These are phyloP conservation scores for Lucinisca nassula DNA, from an alignment of 2,888 invertebrate species.

Conservation along the genomic window DNA sequence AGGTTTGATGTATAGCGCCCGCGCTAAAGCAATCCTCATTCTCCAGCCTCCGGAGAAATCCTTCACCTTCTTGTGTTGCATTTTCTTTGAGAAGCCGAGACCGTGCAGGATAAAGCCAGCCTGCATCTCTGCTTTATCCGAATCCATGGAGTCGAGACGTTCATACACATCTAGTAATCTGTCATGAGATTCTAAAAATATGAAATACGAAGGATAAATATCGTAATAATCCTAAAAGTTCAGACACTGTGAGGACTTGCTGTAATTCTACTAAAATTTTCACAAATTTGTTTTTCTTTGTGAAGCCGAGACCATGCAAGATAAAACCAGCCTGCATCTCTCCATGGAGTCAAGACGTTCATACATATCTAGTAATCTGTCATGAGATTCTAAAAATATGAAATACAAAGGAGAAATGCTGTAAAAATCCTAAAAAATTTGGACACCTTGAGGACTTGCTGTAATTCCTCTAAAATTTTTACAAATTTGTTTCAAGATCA, in stretches of 20 bases:
- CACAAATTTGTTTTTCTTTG: no score
- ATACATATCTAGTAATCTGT: slow-evolving; percentile 98
- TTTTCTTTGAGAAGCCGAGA: slow-evolving; percentile 95
- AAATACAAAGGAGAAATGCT: no score
- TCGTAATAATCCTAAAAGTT: no score
- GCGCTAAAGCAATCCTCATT: slow-evolving; percentile 90
- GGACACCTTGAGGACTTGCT: no score
- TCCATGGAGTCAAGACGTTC: slow-evolving; percentile 99
- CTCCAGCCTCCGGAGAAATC: slow-evolving; percentile 90
- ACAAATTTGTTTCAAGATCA: no score
- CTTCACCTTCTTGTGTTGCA: slow-evolving; percentile 90
- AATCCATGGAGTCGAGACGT: slow-evolving; percentile 98
- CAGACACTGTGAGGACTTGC: no score
- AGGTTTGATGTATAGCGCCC: slow-evolving; percentile 90
- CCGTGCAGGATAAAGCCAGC: slow-evolving; percentile 98
- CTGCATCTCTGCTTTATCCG: slow-evolving; percentile 97
- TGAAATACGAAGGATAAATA: no score
- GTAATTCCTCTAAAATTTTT: no score
- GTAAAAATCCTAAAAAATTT: no score
- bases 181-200: slow-evolving; percentile 95
- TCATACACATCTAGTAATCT: slow-evolving; percentile 99
- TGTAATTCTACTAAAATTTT: no score
- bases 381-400: slow-evolving; percentile 95
- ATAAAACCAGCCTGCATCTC: slow-evolving; percentile 98
- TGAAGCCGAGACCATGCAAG: slow-evolving; percentile 98